Base-by-base conservation (phyloP, 2,888 invertebrate genomes). In the Sminthurides aquaticus region DNA sequence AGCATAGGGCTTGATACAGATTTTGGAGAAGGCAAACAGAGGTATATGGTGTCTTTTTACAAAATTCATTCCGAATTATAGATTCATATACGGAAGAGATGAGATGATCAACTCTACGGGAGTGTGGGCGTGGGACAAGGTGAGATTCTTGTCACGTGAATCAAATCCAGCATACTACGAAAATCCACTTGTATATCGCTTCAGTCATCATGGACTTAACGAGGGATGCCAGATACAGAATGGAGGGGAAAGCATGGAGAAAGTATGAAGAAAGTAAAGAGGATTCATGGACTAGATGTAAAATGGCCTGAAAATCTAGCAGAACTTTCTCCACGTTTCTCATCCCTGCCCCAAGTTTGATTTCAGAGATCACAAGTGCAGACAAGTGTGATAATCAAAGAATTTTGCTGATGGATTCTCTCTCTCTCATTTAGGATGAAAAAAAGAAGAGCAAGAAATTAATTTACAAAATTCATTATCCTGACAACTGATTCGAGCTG, bases 381-480 rank as follows among this genome's bases (percentile, higher is more conserved):
- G 48, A 48, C 48, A 59, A 59, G 59, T 59, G 59, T 59, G 22
- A 24, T 18, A 59, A n/a, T 48, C 59, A 24, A 15, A 5, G 15
- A 15, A 34, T 11, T 34, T 15, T 34, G 43, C 43, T 34, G 49
- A 48, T 18, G 26, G 25, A 28, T 48, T 24, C n/a, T 60, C 27
- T 60, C 48, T 27, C 29, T 1, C 24, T 58, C 24, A 11, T 28
- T 58, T 28, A 20, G n/a, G n/a, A n/a, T n/a, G n/a, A 57, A 55
- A 62, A 60, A 59, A 49, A 26, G 28, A 60, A 56, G 56, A 34
- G 48, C 28, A 60, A 60, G 25, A 64, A 25, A 60, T 60, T 60
- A n/a, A 29, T 52, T 54, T 28, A 25, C 22, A 54, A 25, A 61
- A 54, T 29, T 52, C 60, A 25, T 43, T 60, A 49, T 52, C 3